Conservation (phyloP, 2,797 vertebrate genomes). For the Acipenser transmontanus region DNA sequence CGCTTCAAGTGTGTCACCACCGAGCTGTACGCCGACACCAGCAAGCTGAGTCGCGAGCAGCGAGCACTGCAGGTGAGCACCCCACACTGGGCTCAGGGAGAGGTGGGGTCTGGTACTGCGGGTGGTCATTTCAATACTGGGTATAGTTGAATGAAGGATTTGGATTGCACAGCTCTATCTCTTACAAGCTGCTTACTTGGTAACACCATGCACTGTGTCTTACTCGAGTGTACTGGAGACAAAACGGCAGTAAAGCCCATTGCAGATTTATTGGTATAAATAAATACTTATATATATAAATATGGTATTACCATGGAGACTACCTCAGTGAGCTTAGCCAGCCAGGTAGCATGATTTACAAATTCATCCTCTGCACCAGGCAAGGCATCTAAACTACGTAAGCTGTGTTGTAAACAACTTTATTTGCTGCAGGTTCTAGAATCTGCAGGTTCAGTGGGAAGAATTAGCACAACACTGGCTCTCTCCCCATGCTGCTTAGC, state of each 20-base stretch:
- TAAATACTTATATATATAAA: too few relatives aligned
- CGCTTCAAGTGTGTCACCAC: constrained; percentile 97
- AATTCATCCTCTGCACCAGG: too few relatives aligned
- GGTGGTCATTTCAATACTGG: neutral
- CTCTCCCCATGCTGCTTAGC: constrained; percentile 22
- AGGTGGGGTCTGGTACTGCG: too few relatives aligned
- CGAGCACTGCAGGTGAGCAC: constrained; percentile 91
- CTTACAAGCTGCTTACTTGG: constrained; percentile 7
- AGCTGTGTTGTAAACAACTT: too few relatives aligned
- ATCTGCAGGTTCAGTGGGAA: constrained; percentile 1
- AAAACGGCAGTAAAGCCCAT: neutral
- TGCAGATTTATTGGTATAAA: too few relatives aligned
- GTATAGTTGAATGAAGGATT: neutral
- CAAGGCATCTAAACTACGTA: too few relatives aligned
- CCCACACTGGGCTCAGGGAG: too few relatives aligned
- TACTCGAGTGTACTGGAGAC: neutral
- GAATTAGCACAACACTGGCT: constrained; percentile 28
- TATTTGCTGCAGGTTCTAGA: too few relatives aligned
- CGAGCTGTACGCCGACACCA: constrained; percentile 93
- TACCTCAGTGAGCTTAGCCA: neutral
- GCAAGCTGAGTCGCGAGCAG: constrained; percentile 95
- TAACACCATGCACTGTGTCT: neutral
- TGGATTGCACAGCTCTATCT: neutral
- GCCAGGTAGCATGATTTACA: too few relatives aligned
- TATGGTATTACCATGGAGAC: neutral